Conservation (phyloP, 2,113 vertebrate species). For the Caranx ignobilis region DNA sequence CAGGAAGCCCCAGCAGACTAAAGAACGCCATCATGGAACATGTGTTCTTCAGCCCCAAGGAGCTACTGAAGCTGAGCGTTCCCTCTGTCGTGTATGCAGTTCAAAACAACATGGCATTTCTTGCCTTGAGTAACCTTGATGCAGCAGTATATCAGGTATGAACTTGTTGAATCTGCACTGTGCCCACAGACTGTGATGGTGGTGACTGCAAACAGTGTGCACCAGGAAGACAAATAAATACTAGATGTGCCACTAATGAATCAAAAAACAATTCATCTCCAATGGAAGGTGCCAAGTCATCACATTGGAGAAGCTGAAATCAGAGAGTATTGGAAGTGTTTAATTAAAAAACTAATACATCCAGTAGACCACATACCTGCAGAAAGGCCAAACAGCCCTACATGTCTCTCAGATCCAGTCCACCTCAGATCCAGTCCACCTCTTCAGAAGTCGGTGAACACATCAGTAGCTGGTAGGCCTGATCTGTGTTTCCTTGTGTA, state of each 20-base stretch:
- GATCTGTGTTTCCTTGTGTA: slow-evolving; percentile 55
- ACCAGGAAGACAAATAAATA: background rate
- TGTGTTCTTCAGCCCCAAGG: slow-evolving; percentile 88
- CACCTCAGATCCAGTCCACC: too few relatives aligned
- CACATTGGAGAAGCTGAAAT: too few relatives aligned
- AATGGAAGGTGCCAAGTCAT: too few relatives aligned
- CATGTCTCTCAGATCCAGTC: too few relatives aligned
- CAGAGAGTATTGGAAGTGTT: too few relatives aligned
- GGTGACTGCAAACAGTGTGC: background rate
- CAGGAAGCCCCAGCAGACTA: slow-evolving; percentile 85
- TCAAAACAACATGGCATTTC: slow-evolving; percentile 98
- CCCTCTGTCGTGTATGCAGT: slow-evolving; percentile 95
- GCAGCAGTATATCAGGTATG: slow-evolving; percentile 97
- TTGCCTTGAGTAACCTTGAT: slow-evolving; percentile 96
- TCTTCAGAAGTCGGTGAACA: background rate
- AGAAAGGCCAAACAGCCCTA: too few relatives aligned
- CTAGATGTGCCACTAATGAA: background rate
- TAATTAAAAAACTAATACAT: too few relatives aligned
- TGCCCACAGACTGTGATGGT: background rate
- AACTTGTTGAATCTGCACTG: background rate
- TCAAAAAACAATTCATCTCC: background rate
- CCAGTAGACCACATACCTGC: too few relatives aligned
- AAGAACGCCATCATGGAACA: slow-evolving; percentile 87
- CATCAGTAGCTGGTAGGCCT: background rate
- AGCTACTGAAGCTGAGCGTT: slow-evolving; percentile 93